Evolutionary conservation across 1,140 invertebrate species (phyloP).

Genomic region (Charaxes varanes): DNA sequence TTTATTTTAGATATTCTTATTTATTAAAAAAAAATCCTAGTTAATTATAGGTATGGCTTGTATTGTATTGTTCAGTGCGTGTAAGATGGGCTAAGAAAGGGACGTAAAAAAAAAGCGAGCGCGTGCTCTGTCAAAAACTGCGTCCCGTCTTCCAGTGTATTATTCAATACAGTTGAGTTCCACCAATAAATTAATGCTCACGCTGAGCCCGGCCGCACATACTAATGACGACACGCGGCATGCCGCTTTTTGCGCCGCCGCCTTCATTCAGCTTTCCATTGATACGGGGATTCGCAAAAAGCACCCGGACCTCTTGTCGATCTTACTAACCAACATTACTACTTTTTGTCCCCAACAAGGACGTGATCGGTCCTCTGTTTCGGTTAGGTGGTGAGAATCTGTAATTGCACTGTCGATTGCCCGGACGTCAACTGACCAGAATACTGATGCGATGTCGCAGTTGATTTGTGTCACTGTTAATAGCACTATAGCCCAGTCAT

Average conservation of each 20-base stretch:
- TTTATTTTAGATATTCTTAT: too few species aligned
- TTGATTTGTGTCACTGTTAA: slow-evolving; percentile 20
- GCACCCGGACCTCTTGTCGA: slow-evolving; percentile 32
- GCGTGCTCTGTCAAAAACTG: slow-evolving; percentile 47
- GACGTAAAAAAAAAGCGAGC: slow-evolving; percentile 38
- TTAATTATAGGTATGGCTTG: neutral
- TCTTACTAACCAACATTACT: slow-evolving; percentile 43
- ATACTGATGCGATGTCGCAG: slow-evolving; percentile 15
- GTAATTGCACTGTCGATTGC: slow-evolving; percentile 37
- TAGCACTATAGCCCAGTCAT: too few species aligned
- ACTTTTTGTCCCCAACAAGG: slow-evolving; percentile 53
- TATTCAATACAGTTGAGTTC: slow-evolving; percentile 66
- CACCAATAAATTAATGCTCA: slow-evolving; percentile 71
- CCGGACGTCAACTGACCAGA: slow-evolving; percentile 20
- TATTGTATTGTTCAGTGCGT: too few species aligned
- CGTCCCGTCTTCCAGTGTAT: slow-evolving; percentile 39
- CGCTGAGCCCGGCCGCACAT: slow-evolving; percentile 58
- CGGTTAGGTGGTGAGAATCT: slow-evolving; percentile 42
- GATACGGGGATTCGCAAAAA: slow-evolving; percentile 57
- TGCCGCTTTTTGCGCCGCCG: slow-evolving; percentile 41
- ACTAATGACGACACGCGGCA: slow-evolving; percentile 69
- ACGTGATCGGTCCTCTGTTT: slow-evolving; percentile 58
- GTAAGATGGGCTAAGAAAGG: too few species aligned
- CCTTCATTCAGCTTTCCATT: slow-evolving; percentile 63
- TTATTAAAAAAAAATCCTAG: neutral